Evolutionary conservation across 2,797 vertebrate species (phyloP).

Genomic region (Thamnophis elegans): DNA sequence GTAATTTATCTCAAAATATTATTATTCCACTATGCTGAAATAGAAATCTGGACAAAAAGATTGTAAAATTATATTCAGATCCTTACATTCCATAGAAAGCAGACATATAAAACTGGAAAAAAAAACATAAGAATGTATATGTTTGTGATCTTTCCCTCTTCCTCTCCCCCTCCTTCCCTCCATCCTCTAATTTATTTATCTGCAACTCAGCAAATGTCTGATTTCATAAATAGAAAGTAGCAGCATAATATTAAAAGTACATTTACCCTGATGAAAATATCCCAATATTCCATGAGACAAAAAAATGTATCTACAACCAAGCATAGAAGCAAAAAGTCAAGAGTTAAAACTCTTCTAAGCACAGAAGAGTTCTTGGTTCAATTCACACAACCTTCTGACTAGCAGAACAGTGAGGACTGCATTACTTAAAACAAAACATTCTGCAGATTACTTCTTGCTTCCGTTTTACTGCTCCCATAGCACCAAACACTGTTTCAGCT

Average conservation of each 20-base stretch:
- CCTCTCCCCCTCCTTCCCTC: neutral
- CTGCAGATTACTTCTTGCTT: neutral
- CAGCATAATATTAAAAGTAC: neutral
- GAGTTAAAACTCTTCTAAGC: neutral
- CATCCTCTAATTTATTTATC: neutral
- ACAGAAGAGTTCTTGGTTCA: neutral
- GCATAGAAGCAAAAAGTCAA: neutral
- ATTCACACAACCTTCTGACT: neutral
- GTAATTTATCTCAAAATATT: neutral
- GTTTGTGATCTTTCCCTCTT: neutral
- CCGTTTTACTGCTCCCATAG: neutral
- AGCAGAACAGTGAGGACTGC: neutral
- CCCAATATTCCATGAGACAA: neutral
- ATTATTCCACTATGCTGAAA: neutral
- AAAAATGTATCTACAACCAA: neutral
- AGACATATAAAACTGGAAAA: neutral
- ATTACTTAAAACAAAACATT: neutral
- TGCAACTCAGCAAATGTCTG: neutral
- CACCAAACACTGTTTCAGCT: neutral
- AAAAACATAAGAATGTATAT: neutral
- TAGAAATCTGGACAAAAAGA: neutral
- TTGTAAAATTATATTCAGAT: neutral
- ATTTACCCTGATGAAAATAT: neutral
- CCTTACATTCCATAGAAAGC: neutral
- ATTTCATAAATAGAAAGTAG: neutral